Evolutionary conservation across 1,140 invertebrate genomes (phyloP), one percentile per base, ranked within the genome.

Genomic region (Apocrypta bakeri): DNA sequence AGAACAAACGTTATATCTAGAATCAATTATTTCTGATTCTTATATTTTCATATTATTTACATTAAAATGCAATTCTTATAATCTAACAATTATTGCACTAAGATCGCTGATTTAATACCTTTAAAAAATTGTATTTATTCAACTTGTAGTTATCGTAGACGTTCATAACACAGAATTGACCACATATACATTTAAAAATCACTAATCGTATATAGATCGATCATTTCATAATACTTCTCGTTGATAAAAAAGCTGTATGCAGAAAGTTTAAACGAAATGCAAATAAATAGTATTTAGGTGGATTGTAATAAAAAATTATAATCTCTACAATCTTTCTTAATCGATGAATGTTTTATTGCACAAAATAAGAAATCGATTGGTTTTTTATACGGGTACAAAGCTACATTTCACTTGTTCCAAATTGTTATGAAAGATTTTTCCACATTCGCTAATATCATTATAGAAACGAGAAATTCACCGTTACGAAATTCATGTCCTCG

Each of bases 221-320:
- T 76, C 56, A 37, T 56, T 76, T 75, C 25, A 3, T 37, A 33
- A 40, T 63, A 64, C n/a, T 76, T 76, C 24, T 12, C 56, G 17
- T 75, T 12, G 17, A 21, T 21, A n/a, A 21, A 17, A 56, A 56
- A 56, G 17, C n/a, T n/a, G n/a, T n/a, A n/a, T n/a, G n/a, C n/a
- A n/a, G n/a, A n/a, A n/a, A n/a, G n/a, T n/a, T n/a, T n/a, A n/a
- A n/a, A n/a, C n/a, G n/a, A n/a, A n/a, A n/a, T n/a, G n/a, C n/a
- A n/a, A n/a, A n/a, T n/a, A n/a, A n/a, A n/a, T n/a, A n/a, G n/a
- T n/a, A n/a, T n/a, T n/a, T 48, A 48, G 12, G 14, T 17, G 0
- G 42, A 48, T 48, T 48, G 21, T 48, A 48, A 17, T 14, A 17
- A 48, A 48, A 48, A 48, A 48, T 14, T 48, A 48, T 21, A 12